Evolutionary conservation across 2,888 invertebrate species (phyloP).

Genomic region (Tipula helvola): DNA sequence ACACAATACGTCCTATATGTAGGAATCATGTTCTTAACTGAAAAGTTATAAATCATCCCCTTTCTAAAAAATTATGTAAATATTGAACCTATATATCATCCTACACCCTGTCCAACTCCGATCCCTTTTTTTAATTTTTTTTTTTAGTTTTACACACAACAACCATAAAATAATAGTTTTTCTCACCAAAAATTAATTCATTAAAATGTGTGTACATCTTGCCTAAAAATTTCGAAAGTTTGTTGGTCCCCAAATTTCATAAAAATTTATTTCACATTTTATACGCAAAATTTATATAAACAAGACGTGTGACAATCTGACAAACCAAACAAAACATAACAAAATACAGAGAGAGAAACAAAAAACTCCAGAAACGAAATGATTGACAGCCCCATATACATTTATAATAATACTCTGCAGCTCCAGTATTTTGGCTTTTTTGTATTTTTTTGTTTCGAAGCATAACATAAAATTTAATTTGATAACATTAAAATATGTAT

Average conservation of each 20-base stretch:
- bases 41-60: background rate
- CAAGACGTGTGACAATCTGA: background rate
- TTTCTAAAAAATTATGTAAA: background rate
- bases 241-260: background rate
- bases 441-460: background rate
- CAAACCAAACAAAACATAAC: background rate
- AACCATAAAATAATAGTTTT: background rate
- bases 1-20: no score
- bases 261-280: no score
- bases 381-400: background rate
- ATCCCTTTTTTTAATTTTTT: background rate
- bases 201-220: background rate
- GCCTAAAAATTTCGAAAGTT: background rate
- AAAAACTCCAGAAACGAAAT: background rate
- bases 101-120: background rate
- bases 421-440: background rate
- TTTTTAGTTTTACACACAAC: background rate
- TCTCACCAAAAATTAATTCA: background rate
- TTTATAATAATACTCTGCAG: background rate
- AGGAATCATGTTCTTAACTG: no score
- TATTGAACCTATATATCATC: background rate
- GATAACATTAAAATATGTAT: background rate
- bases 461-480: background rate
- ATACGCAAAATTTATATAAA: background rate
- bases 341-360: no score